Base-by-base conservation (phyloP, 2,797 vertebrate species). In the Tiaroga cobitis region DNA sequence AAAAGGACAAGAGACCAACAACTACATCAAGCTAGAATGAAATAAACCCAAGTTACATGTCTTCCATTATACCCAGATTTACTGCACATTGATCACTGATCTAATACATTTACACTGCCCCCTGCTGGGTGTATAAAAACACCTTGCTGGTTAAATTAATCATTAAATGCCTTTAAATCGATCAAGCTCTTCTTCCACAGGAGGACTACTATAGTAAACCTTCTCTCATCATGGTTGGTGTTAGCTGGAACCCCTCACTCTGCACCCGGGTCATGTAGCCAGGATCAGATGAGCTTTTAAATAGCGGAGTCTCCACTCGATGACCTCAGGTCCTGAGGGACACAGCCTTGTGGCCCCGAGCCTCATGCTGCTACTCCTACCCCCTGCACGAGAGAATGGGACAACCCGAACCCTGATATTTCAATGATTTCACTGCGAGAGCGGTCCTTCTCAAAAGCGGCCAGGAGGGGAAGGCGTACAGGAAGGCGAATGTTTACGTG, bases 231-330 rank as follows among this genome's bases (percentile, higher is more conserved):
- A 51, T 84, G 80, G 54, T 73, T 82, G 65, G 70, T 81, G 86
- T 90, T 89, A 93, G 92, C 93, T 95, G 94, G 81, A 90, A 95
- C 89, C 90, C 92, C 91, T 96, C 95, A 95, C 94, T 95, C 95
- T 91, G 88, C 95, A 94, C 94, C 91, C 91, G 82, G 92, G 92
- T 93, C 93, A 94, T 93, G 93, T 93, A 92, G 93, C 92, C 92
- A 92, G 94, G 95, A 96, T 95, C 95, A 94, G 91, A 93, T 96
- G 93, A 95, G 93, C 93, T 95, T 96, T 96, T 95, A 95, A 96
- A 95, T 95, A 94, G 93, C 49, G 78, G 89, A 92, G 94, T 92
- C 94, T 92, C 93, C 80, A 89, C 80, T 51, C 90, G 88, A 94
- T 95, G 94, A 95, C 94, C 94, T 95, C 92, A 93, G 92, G 91